Evolutionary conservation across 2,888 invertebrate species (phyloP).

Genomic region (Herminia tarsipennalis): DNA sequence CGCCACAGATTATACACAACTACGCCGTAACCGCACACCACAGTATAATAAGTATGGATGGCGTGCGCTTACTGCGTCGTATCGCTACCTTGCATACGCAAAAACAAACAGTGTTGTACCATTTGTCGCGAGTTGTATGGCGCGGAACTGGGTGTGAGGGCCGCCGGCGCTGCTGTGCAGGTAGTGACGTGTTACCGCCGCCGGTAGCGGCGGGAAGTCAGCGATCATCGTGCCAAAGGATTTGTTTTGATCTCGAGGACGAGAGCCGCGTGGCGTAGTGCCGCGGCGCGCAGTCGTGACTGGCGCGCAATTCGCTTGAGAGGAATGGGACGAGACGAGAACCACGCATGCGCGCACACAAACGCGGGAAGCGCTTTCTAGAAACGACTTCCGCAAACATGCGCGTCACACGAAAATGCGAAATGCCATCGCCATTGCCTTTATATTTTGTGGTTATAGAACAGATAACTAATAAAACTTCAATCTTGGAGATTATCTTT

Average conservation of each 20-base stretch:
- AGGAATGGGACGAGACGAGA: conserved; percentile 59
- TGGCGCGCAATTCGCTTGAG: conserved; percentile 74
- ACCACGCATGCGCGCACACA: conserved; percentile 72
- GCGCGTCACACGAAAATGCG: conserved; percentile 40
- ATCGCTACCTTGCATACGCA: conserved; percentile 51
- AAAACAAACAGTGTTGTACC: conserved; percentile 66
- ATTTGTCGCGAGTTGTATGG: conserved; percentile 49
- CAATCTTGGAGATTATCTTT: background rate
- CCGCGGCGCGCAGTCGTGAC: conserved; percentile 69
- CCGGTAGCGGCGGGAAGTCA: conserved; percentile 63
- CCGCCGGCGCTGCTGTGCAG: conserved; percentile 42
- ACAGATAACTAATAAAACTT: background rate
- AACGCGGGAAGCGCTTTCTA: conserved; percentile 79
- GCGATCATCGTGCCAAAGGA: conserved; percentile 67
- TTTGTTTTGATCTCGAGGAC: conserved; percentile 52
- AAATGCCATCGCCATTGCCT: conserved; percentile 28
- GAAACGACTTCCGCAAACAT: conserved; percentile 65
- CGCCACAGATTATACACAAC: conserved; percentile 19
- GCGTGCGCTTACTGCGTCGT: conserved; percentile 58
- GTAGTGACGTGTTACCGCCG: conserved; percentile 57
- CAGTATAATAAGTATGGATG: conserved; percentile 21
- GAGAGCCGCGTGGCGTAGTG: conserved; percentile 53
- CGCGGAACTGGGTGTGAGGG: conserved; percentile 41
- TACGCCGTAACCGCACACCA: conserved; percentile 25
- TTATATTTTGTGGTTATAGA: conserved; percentile 29